Evolutionary conservation across 30 jellyfish, hydroid and myxozoan species (phyloP), one percentile per base, ranked within the genome.

Genomic region (Hydractinia symbiolongicarpus): DNA sequence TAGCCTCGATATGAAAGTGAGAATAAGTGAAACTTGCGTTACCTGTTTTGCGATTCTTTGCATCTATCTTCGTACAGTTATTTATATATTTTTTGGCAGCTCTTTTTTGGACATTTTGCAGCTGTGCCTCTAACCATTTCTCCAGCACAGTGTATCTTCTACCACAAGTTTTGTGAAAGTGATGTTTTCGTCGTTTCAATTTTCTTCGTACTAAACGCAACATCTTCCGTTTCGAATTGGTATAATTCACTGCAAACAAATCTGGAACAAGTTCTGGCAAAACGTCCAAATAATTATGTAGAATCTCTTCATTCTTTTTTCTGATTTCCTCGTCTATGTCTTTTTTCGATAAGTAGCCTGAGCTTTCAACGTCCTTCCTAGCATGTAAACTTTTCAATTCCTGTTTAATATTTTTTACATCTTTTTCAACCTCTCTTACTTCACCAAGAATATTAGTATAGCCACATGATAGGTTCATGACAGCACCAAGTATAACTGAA

Each of bases 111-210:
- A 64, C 17, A 9, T 51, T 64, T 6, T 9, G 9, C 17, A 64
- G 74, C 4, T 64, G 19, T 51, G 9, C 40, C 1, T 64, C 52
- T n/a, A 64, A 51, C 9, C 17, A 64, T 2, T 13, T 64, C 40
- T 64, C 74, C 9, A 64, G 9, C 8, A 64, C 40, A 7, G 74
- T 64, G 74, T 64, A 64, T 64, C 74, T 64, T 13, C 74, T 64
- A 1, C 74, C 74, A 64, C 74, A 64, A 7, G 74, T 64, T 64
- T 64, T 64, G 4, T 64, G 74, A 4, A 64, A 64, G 40, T 64
- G 74, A 64, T 64, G 74, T 64, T 64, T 64, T 64, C 74, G 19
- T 64, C 74, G 9, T 13, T 51, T 64, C 74, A 64, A 13, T 6
- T 5, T 6, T 6, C 40, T 7, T 13, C 40, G 19, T 64, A n/a